Percentiles rank a stretch among this genome's conserved stretches.
Conservation (phyloP, 2,797 vertebrate species). For the Manis crassicaudata region DNA sequence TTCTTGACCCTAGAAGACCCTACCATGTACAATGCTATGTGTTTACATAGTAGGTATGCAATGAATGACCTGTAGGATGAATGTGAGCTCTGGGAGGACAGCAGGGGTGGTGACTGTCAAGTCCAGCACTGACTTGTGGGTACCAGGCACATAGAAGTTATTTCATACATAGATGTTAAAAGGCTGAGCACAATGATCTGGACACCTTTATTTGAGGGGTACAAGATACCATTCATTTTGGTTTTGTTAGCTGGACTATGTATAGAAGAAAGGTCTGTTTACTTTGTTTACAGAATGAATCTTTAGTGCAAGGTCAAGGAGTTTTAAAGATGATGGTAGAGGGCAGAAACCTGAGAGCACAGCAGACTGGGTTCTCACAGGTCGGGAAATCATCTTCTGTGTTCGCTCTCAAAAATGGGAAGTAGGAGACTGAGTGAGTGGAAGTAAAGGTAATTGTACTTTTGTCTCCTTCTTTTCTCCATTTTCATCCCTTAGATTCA, state of each 20-base stretch:
- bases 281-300: neutral
- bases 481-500: constrained; percentile 87
- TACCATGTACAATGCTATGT: fast-evolving
- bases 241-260: neutral
- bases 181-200: neutral
- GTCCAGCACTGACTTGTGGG: neutral
- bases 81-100: neutral
- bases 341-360: neutral
- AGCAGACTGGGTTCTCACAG: neutral
- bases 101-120: neutral
- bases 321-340: neutral
- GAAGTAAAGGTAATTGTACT: constrained; percentile 52
- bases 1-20: neutral
- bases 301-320: neutral
- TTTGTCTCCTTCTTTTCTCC: constrained; percentile 85
- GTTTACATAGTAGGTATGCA: neutral
- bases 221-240: fast-evolving
- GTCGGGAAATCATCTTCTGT: neutral
- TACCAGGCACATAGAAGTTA: neutral
- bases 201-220: neutral
- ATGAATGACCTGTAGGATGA: neutral
- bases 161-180: neutral
- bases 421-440: neutral
- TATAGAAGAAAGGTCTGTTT: neutral
- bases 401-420: neutral